Conservation (phyloP, 35 echinoderm and acorn worm genomes). For the Antedon bifida region DNA sequence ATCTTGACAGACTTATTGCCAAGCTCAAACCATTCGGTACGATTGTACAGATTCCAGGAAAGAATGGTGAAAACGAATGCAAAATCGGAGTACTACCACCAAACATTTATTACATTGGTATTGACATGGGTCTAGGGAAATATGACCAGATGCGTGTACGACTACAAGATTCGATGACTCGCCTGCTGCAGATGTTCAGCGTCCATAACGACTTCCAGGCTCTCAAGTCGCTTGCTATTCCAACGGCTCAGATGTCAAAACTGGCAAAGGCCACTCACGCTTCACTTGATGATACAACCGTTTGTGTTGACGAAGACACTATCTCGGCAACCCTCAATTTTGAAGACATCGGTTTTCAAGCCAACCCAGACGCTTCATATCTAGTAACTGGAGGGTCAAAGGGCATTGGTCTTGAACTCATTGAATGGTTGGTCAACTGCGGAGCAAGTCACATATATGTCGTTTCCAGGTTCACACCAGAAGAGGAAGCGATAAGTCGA, state of each 20-base stretch:
- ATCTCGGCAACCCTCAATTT: conserved; percentile 81
- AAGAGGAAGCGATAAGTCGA: conserved; percentile 69
- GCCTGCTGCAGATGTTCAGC: conserved; percentile 77
- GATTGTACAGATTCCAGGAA: conserved; percentile 75
- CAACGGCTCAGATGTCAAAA: conserved; percentile 86
- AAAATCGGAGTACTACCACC: conserved; percentile 50
- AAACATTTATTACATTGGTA: conserved; percentile 77
- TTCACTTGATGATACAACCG: conserved; percentile 55
- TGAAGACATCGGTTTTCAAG: conserved; percentile 69
- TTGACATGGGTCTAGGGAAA: conserved; percentile 76
- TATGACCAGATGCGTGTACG: conserved; percentile 67
- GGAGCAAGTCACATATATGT: conserved; percentile 74
- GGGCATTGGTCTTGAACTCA: conserved; percentile 66
- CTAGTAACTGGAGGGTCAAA: conserved; percentile 87
- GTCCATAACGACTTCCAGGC: conserved; percentile 92
- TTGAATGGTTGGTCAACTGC: conserved; percentile 79
- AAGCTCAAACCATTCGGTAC: conserved; percentile 78
- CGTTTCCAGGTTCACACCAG: conserved; percentile 61
- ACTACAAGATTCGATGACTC: conserved; percentile 79
- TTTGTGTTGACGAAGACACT: conserved; percentile 69
- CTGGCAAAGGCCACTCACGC: conserved; percentile 62
- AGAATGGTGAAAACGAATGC: conserved; percentile 39
- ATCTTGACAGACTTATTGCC: conserved; percentile 51
- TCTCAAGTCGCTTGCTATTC: conserved; percentile 68
- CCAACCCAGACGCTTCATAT: conserved; percentile 60